Base-by-base conservation (phyloP, 2,797 vertebrate genomes). In the Sus cebifrons region DNA sequence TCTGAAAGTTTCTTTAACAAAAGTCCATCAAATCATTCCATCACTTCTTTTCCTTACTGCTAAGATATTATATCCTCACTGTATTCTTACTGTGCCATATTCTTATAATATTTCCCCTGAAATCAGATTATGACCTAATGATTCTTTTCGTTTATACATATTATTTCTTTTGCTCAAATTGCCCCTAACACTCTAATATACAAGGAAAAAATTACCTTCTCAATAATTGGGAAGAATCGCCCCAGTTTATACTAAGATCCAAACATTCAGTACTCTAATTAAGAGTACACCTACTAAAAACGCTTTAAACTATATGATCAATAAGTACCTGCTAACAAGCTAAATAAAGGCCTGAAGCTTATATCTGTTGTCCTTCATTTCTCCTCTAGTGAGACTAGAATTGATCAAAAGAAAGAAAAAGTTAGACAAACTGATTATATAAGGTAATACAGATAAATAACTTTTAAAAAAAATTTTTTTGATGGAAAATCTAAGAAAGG, bases 321-420 rank as follows among this genome's bases (percentile, higher is more conserved):
- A 20, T 58, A 44, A 75, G n/a, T 32, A 52, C 40, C 12, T 84
- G 6, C 60, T 92, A 54, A 81, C 1, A 49, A 91, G 18, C 18
- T 70, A 93, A 74, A 86, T 21, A 93, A 91, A 95, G 6, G 4
- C 15, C 54, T 3, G 3, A 83, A 7, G 0, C 3, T 32, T 79
- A 0, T n/a, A 49, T 83, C 65, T 78, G 0, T 12, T 82, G 0
- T 40, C 44, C 8, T 83, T 70, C 73, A 29, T 89, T 83, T 85
- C 14, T 67, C 14, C 17, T 93, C 21, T 86, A 23, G 6, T 67
- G 73, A 85, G 27, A 54, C 2, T 68, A 95, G n/a, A 78, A 82
- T 94, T 95, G 44, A 94, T 17, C 32, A 14, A 78, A 56, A 4
- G 21, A 87, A 91, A 83, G 15, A 62, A 36, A 81, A 81, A 91